Conservation (phyloP, 1,140 invertebrate genomes). For the Drosophila truncata region DNA sequence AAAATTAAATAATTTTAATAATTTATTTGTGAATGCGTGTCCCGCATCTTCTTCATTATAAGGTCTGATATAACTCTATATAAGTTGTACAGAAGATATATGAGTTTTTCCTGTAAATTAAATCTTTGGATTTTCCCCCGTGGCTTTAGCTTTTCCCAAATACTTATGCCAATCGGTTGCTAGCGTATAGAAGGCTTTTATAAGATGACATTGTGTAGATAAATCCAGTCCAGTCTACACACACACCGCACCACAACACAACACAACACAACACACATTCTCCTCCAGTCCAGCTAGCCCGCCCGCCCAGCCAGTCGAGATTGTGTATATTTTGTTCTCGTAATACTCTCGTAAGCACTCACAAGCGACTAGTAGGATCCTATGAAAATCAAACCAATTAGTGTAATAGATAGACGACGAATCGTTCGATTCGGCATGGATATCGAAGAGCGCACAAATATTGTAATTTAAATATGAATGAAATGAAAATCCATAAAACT, state of each 20-base stretch:
- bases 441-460: conserved; percentile 81
- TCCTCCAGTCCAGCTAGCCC: conserved; percentile 11
- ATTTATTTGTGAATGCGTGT: background rate
- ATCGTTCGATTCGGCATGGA: conserved; percentile 49
- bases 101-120: background rate
- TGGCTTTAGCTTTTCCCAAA: background rate
- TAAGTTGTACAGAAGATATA: conserved; percentile 2
- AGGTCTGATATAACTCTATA: background rate
- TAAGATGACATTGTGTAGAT: conserved; percentile 15
- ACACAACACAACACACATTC: background rate
- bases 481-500: conserved; percentile 69
- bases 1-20: background rate
- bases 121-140: background rate
- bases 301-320: conserved; percentile 11
- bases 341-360: conserved; percentile 4
- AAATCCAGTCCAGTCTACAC: conserved; percentile 5
- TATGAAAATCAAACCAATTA: conserved; percentile 55
- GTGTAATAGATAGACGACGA: conserved; percentile 58
- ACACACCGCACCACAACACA: background rate
- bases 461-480: conserved; percentile 64
- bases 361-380: conserved; percentile 35
- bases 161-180: conserved; percentile 7
- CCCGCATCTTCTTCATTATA: background rate
- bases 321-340: conserved; percentile 4
- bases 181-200: background rate